Evolutionary conservation across 2,888 invertebrate genomes (phyloP), one percentile per base, ranked within the genome.

Genomic region (Pammene fasciana): DNA sequence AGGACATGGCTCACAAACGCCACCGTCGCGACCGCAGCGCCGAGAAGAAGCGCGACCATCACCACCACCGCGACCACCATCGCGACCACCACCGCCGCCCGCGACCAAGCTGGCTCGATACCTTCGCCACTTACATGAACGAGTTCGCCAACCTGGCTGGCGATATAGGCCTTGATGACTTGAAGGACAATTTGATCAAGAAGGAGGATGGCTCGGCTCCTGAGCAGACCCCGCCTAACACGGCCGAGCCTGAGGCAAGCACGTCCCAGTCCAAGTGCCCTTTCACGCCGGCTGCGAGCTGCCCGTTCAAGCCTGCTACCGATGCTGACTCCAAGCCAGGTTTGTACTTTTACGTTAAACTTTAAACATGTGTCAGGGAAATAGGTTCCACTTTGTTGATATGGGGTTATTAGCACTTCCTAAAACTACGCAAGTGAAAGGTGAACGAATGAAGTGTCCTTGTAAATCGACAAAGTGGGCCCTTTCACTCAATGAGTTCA

Each of bases 121-220:
- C 87, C 38, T 88, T 94, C 67, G 78, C 88, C 7, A 86, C 85
- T 9, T 93, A 93, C 75, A 86, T 94, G 82, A 93, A 93, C 72
- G 93, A 94, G 75, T 94, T 93, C 81, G 88, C 93, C 9, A 92
- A 93, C 75, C 82, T 93, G 0, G 90, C 93, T 0, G 92, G 90
- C 1, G 90, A 92, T 71, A 76, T 87, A 11, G 84, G 84, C 65
- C 54, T 68, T 7, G 76, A 80, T 2, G 78, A 60, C 46, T 75
- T 61, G 73, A 76, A 71, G 18, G 68, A 56, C 1, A 34, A 73
- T 62, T 67, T 72, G 10, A 61, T 68, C 65, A 48, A 73, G 72
- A 67, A 75, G 68, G 43, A n/a, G 34, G 67, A 18, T n/a, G n/a
- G n/a, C n/a, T n/a, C n/a, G n/a, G 36, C 48, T n/a, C n/a, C n/a